phyloP scores from a whole-genome alignment of 1,140 invertebrate genomes.

The Atta cephalotes region DNA sequence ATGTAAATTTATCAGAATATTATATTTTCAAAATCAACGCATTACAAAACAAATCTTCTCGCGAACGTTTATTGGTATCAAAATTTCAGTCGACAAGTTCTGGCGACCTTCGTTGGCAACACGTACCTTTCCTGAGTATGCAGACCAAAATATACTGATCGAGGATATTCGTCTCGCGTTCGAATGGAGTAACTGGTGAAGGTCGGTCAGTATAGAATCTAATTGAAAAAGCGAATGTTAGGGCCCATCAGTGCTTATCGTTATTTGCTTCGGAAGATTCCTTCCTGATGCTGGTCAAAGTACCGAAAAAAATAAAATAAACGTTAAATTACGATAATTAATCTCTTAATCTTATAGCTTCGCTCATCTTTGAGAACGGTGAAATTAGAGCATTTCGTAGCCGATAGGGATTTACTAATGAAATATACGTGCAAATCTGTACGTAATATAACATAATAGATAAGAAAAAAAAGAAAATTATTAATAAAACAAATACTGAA shows the following conservation, averaged over 20 bases:
- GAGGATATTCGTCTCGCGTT: conserved; percentile 53
- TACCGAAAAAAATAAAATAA: conserved; percentile 43
- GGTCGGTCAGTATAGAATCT: conserved; percentile 70
- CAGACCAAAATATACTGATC: conserved; percentile 43
- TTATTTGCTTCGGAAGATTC: conserved; percentile 77
- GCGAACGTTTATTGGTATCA: not conserved
- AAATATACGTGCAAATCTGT: not conserved
- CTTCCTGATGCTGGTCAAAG: conserved; percentile 40
- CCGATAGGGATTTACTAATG: not conserved
- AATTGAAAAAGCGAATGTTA: conserved; percentile 82
- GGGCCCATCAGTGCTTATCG: conserved; percentile 71
- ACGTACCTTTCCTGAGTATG: conserved; percentile 48
- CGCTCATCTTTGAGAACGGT: not conserved
- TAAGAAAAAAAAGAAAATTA: not conserved
- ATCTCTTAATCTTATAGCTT: not conserved
- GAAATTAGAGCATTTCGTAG: not conserved
- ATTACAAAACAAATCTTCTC: conserved; percentile 30
- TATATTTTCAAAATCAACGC: not conserved
- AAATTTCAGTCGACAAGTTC: not conserved
- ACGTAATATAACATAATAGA: not conserved
- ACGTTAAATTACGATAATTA: conserved; percentile 11
- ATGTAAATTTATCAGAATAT: conserved; percentile 2
- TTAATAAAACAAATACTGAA: not conserved
- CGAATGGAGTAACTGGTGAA: conserved; percentile 49
- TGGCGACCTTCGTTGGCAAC: conserved; percentile 37